phyloP scores from a whole-genome alignment of 2,113 vertebrate genomes.

The Azemiops feae region DNA sequence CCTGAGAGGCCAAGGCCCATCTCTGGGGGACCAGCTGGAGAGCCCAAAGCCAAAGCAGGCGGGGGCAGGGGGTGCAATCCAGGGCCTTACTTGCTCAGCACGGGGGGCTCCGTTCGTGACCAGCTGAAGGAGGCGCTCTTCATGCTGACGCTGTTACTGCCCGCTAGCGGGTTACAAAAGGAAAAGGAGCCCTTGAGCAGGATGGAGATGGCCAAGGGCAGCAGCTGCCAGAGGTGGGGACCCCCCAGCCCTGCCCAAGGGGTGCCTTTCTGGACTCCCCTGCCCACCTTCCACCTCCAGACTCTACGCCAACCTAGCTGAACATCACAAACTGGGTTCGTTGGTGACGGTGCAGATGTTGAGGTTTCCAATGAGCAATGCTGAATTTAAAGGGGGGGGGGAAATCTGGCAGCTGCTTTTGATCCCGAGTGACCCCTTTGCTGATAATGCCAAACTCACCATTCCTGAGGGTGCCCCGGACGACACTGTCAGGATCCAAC shows the following conservation, averaged over 20 bases:
- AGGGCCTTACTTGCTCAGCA: conserved; percentile 77
- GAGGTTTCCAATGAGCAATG: not conserved
- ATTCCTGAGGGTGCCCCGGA: conserved; percentile 61
- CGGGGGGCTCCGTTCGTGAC: conserved; percentile 79
- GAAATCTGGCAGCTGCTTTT: not conserved
- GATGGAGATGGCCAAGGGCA: not conserved
- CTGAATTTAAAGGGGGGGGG: not conserved
- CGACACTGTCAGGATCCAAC: conserved; percentile 83
- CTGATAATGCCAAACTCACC: conserved; percentile 55
- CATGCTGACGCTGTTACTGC: conserved; percentile 76
- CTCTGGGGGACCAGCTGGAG: not conserved
- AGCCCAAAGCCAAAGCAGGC: not conserved
- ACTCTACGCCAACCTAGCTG: not conserved
- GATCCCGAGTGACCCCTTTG: not conserved
- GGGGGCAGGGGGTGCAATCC: not conserved
- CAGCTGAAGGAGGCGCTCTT: conserved; percentile 86
- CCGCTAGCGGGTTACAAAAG: conserved; percentile 62
- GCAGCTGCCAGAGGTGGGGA: not conserved
- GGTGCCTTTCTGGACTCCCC: not conserved
- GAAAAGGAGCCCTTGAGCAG: not conserved
- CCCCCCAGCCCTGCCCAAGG: not conserved
- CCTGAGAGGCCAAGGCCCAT: not conserved
- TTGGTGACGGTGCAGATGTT: not conserved
- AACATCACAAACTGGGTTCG: not conserved
- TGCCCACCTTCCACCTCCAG: not conserved